Percentiles rank a stretch among this genome's conserved stretches.
phyloP scores from a whole-genome alignment of 2,888 invertebrate genomes.

The Metellina segmentata region DNA sequence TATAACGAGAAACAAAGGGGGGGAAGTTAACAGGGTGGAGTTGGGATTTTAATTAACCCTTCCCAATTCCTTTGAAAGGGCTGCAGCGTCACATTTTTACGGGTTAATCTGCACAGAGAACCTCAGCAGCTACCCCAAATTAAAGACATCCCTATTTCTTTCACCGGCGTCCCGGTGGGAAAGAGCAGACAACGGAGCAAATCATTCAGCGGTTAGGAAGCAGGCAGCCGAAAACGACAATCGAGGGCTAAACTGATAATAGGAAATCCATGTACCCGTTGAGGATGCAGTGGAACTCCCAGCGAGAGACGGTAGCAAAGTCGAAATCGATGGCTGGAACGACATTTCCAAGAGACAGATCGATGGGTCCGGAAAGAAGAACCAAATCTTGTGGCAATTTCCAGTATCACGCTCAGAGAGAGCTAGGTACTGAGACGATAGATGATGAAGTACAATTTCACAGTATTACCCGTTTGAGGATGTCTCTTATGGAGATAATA shows the following conservation, averaged over 20 bases:
- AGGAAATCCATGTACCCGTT: slow-evolving; percentile 64
- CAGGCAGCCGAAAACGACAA: slow-evolving; percentile 36
- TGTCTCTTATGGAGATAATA: too few species aligned
- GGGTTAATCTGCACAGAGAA: too few species aligned
- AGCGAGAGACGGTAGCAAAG: slow-evolving; percentile 22
- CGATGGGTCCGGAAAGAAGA: not conserved
- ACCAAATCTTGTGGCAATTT: not conserved
- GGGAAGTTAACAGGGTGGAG: too few species aligned
- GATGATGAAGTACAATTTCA: too few species aligned
- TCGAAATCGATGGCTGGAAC: slow-evolving; percentile 51
- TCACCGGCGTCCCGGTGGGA: slow-evolving; percentile 11
- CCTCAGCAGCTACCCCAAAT: not conserved
- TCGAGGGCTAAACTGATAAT: slow-evolving; percentile 62
- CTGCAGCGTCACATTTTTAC: not conserved
- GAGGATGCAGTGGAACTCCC: slow-evolving; percentile 18
- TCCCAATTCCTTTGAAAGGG: not conserved
- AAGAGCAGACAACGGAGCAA: slow-evolving; percentile 1
- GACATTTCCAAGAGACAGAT: slow-evolving; percentile 33
- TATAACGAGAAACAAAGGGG: too few species aligned
- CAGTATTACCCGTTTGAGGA: too few species aligned
- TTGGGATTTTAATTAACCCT: not conserved
- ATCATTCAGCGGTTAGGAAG: slow-evolving; percentile 37
- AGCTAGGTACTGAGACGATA: too few species aligned
- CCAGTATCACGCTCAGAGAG: not conserved
- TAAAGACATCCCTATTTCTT: slow-evolving; percentile 30